Base-by-base conservation (phyloP, 1,140 invertebrate species). In the Drosophila tropicalis region DNA sequence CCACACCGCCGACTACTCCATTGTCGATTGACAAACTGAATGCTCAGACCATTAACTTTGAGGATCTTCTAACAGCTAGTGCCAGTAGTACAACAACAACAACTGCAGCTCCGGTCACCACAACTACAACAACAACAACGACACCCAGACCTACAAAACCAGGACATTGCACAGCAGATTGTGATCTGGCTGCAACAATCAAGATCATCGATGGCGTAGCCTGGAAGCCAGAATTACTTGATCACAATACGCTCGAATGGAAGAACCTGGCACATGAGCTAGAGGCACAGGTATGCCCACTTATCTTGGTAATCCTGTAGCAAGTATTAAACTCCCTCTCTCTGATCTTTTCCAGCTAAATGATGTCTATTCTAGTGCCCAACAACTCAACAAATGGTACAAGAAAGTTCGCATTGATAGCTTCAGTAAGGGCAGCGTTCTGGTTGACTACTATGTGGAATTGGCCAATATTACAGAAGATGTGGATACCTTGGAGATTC, bases 391-490 rank as follows among this genome's bases (percentile, higher is more conserved):
- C 57, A 95, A 95, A 78, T 97, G 96, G 96, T 97, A 96, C 91
- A 96, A 96, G 81, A 95, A 95, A 76, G 95, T 98, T 61, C 94
- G 96, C 63, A 97, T 98, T 64, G 97, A 98, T 91, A 95, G 96
- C 56, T 98, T 98, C 92, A 97, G 96, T 90, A 93, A 96, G 91
- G 97, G 96, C 67, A 97, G 96, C 75, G 95, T 98, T n/a, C 91
- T 98, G 10, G 97, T 97, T 1, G 97, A 98, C 90, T 98, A 97
- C 87, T 96, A 97, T 72, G 95, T 98, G 4, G 96, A 97, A 92
- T 89, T 98, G 56, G 95, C 94, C 67, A 95, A 97, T 77, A 93
- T 97, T 3, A 94, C 94, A n/a, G 93, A 95, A 68, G 95, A 94
- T 87, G 93, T 98, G n/a, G 95, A 97, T 79, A 97, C 97, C 0